Evolutionary conservation across 2,113 vertebrate genomes (phyloP).

Genomic region (Poeciliopsis retropinna): DNA sequence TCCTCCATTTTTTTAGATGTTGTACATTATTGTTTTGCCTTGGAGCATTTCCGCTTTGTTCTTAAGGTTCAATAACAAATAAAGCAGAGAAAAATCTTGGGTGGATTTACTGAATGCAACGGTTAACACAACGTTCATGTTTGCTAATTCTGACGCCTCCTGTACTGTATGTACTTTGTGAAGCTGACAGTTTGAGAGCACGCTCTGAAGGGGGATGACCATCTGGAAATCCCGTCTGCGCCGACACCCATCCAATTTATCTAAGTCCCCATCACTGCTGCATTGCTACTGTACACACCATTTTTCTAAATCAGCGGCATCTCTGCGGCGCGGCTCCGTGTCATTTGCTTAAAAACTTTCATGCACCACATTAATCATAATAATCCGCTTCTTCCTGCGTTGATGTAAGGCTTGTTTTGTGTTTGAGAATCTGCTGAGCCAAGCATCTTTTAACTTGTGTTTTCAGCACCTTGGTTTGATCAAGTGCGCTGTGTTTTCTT

Average conservation of each 20-base stretch:
- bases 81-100: background rate
- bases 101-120: background rate
- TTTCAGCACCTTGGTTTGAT: conserved; percentile 15
- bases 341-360: conserved; percentile 53
- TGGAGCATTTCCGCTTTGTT: background rate
- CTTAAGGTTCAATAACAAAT: background rate
- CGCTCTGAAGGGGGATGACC: conserved; percentile 29
- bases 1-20: no score
- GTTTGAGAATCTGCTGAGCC: conserved; percentile 51
- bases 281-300: conserved; percentile 38
- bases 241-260: conserved; percentile 46
- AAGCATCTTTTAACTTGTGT: conserved; percentile 34
- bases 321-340: conserved; percentile 26
- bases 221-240: conserved; percentile 45
- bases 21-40: background rate
- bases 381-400: conserved; percentile 41
- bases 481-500: conserved; percentile 30
- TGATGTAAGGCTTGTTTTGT: conserved; percentile 49
- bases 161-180: conserved; percentile 3
- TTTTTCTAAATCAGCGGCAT: conserved; percentile 54
- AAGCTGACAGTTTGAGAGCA: conserved; percentile 22
- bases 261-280: conserved; percentile 37
- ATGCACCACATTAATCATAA: conserved; percentile 63
- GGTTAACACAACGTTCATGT: background rate
- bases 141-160: conserved; percentile 1